phyloP scores from a whole-genome alignment of 2,797 vertebrate species.

The Sylvilagus floridanus region DNA sequence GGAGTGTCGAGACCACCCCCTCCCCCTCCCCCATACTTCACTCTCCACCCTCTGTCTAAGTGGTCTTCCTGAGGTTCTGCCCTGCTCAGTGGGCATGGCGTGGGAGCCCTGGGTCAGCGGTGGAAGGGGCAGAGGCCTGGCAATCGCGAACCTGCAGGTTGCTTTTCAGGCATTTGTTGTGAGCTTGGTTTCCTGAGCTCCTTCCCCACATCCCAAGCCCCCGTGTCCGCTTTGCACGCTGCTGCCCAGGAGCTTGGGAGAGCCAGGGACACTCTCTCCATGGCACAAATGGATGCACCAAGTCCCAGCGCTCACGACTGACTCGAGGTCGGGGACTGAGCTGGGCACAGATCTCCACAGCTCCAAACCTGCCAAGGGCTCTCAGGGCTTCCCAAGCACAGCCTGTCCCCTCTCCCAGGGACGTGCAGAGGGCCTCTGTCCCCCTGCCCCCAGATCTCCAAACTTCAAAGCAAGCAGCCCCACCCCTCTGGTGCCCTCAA shows the following conservation, averaged over 20 bases:
- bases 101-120: background rate
- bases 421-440: background rate
- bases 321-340: background rate
- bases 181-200: background rate
- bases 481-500: slow-evolving; percentile 83
- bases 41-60: background rate
- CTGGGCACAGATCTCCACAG: background rate
- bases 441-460: slow-evolving; percentile 55
- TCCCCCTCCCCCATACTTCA: background rate
- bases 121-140: background rate
- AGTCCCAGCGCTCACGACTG: background rate
- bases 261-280: background rate
- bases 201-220: background rate
- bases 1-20: background rate
- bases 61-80: background rate
- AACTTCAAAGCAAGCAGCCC: slow-evolving; percentile 80
- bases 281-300: background rate
- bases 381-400: background rate
- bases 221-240: slow-evolving; percentile 36
- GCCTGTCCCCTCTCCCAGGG: background rate
- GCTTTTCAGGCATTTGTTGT: background rate
- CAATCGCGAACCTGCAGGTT: background rate
- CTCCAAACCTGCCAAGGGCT: background rate
- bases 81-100: background rate
- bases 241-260: background rate